These are phyloP conservation scores for Phocoena sinus DNA, from an alignment of 2,113 vertebrate species.

Conservation along the genomic window DNA sequence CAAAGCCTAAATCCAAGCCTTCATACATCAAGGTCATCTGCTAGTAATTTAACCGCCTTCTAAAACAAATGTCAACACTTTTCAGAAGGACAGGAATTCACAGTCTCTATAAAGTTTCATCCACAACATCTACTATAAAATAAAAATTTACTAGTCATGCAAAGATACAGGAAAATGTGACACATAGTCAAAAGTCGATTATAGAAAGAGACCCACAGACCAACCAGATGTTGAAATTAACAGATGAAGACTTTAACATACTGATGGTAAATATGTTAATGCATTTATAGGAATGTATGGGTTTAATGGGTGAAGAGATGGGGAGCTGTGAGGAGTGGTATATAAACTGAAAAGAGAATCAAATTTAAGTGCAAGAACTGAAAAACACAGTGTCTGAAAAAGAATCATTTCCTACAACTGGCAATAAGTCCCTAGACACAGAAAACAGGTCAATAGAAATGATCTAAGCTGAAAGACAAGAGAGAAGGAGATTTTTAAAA, in stretches of 20 bases:
- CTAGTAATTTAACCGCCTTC: background rate
- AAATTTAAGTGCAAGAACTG: background rate
- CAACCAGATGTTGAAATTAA: background rate
- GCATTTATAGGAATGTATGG: background rate
- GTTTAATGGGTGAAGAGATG: background rate
- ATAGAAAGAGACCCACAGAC: background rate
- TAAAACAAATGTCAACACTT: background rate
- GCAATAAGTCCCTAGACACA: background rate
- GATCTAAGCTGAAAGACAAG: background rate
- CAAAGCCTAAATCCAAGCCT: background rate
- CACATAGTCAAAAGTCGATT: background rate
- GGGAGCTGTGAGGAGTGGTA: background rate
- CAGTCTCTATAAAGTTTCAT: background rate
- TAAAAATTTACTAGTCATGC: background rate
- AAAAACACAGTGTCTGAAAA: background rate
- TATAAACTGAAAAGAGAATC: background rate
- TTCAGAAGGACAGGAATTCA: background rate
- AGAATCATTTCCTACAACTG: background rate
- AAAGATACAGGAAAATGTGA: background rate
- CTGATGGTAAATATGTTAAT: background rate
- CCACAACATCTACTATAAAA: background rate
- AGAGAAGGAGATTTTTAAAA: background rate
- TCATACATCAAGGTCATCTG: background rate
- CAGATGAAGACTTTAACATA: background rate
- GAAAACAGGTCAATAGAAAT: background rate